Evolutionary conservation across 53 echinoderm and acorn worm genomes (phyloP).

Genomic region (Zoroaster sp.): DNA sequence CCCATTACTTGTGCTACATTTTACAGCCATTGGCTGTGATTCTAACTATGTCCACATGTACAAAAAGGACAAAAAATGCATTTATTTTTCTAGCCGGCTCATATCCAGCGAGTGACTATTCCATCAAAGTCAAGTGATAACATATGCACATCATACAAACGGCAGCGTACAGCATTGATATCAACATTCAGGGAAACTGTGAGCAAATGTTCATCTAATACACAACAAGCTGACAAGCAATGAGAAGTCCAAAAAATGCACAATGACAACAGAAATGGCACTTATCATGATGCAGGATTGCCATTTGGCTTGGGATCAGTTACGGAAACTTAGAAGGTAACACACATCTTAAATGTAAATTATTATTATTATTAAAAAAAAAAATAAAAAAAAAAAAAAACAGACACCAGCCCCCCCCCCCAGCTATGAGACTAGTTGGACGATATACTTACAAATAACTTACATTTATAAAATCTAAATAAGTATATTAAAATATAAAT

Average conservation of each 20-base stretch:
- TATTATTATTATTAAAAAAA: neutral
- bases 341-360: neutral
- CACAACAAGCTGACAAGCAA: constrained; percentile 5
- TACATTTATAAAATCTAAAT: neutral
- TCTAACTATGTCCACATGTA: neutral
- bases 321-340: constrained; percentile 8
- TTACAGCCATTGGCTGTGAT: neutral
- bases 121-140: constrained; percentile 27
- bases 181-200: neutral
- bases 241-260: neutral
- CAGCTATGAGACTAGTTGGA: too few species aligned
- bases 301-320: constrained; percentile 3
- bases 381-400: neutral
- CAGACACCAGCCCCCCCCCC: too few species aligned
- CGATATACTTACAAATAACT: too few species aligned
- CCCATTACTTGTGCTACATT: neutral
- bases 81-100: neutral
- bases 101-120: constrained; percentile 10
- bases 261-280: neutral
- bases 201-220: neutral
- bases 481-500: too few species aligned
- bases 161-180: neutral
- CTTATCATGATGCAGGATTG: constrained; percentile 10
- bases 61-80: too few species aligned
- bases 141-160: neutral